Conservation (phyloP, 2,113 vertebrate species). For the Saguinus midas region DNA sequence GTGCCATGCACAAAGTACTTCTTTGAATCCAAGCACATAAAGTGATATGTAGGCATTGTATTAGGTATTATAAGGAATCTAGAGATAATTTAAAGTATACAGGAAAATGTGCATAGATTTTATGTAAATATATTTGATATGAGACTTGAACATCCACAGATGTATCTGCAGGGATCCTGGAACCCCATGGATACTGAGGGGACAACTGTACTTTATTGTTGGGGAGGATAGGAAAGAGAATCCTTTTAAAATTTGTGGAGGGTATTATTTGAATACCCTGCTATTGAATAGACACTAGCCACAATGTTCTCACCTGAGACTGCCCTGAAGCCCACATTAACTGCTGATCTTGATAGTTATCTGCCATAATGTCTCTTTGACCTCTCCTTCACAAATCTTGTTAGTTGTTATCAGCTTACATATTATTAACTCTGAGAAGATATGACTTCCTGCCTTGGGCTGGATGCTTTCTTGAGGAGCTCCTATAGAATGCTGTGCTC, state of each 20-base stretch:
- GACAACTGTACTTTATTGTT: neutral
- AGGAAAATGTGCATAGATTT: neutral
- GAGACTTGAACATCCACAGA: neutral
- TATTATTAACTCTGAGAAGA: neutral
- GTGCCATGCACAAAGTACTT: neutral
- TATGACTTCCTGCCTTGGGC: neutral
- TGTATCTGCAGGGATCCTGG: neutral
- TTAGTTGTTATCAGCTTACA: neutral
- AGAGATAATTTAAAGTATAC: neutral
- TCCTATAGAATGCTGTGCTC: neutral
- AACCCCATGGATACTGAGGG: neutral
- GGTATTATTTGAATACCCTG: neutral
- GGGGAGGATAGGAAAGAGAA: neutral
- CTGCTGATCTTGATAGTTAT: neutral
- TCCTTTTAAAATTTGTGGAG: neutral
- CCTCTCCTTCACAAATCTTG: neutral
- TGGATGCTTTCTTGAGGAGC: neutral
- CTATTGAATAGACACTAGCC: neutral
- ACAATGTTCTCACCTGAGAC: neutral
- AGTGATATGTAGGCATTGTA: neutral
- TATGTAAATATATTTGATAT: neutral
- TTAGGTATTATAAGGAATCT: neutral
- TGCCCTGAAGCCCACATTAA: neutral
- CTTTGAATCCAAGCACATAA: neutral
- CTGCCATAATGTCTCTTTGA: neutral